Evolutionary conservation across 2,797 vertebrate species (phyloP), one percentile per base, ranked within the genome.

Genomic region (Gephyroberyx darwinii): DNA sequence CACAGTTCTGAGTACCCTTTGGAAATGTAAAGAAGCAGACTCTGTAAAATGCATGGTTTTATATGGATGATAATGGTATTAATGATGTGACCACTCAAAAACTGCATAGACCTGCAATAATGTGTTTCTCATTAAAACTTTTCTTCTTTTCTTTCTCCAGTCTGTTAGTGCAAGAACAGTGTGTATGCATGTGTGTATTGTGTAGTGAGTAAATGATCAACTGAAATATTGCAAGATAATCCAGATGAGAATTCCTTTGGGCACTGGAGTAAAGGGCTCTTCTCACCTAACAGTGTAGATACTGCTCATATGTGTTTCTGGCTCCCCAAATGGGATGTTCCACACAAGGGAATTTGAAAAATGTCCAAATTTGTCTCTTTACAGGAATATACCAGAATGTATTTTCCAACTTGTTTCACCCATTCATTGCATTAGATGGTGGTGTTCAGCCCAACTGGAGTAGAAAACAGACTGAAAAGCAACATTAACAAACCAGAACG

Each of bases 21-120:
- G 67, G 54, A 78, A 68, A 9, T 65, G 52, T 67, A 56, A 80
- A 63, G 30, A 69, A 74, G 63, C 30, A 12, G 51, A 52, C 39
- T 77, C 51, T 77, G 69, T 71, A 72, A 57, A 84, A 67, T 14
- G 63, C 39, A 62, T 66, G 57, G 67, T 68, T 79, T 77, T 78
- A 77, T 76, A 73, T 68, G 64, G 30, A 67, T 22, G 60, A 72
- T 48, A 60, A 51, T 74, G 22, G 80, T 75, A 91, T 51, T 69
- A 81, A 26, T 47, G 63, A 86, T 30, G 79, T 79, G 90, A 89
- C 83, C 84, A 84, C 76, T 54, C 84, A 82, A 89, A 82, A 89
- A 41, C 89, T 81, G 89, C 90, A 85, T 75, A 86, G 80, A 86
- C 85, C 83, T 81, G 79, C 76, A 88, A 74, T 90, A 87, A 90